These are phyloP conservation scores for Drosophila kanekoi DNA, from an alignment of 2,888 invertebrate species.

Conservation along the genomic window DNA sequence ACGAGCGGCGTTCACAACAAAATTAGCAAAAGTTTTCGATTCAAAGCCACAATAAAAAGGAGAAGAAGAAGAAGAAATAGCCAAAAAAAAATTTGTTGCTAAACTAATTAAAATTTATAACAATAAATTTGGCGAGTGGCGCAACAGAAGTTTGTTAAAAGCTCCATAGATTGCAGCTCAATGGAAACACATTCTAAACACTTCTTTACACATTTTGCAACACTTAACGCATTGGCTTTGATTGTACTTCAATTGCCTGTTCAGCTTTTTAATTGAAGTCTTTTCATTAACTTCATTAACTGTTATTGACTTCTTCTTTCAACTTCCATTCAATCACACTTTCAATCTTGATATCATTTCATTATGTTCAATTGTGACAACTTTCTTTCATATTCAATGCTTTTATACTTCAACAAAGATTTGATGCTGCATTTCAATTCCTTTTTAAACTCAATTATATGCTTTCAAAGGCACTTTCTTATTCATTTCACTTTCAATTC, in stretches of 20 bases:
- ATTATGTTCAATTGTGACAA: slow-evolving; percentile 4
- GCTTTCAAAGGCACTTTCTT: no score
- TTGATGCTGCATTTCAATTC: no score
- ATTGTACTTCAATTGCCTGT: slow-evolving; percentile 13
- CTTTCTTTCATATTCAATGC: slow-evolving; percentile 30
- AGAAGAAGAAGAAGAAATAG: background rate
- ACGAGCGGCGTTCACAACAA: slow-evolving; percentile 33
- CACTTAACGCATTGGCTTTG: slow-evolving; percentile 3
- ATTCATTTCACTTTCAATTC: slow-evolving; percentile 3
- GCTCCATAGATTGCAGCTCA: background rate
- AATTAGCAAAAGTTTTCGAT: slow-evolving; percentile 37
- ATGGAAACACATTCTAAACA: background rate
- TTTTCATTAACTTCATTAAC: slow-evolving; percentile 2
- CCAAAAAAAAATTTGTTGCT: slow-evolving; percentile 11
- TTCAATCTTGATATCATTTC: slow-evolving; percentile 6
- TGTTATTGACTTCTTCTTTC: background rate
- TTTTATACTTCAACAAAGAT: background rate
- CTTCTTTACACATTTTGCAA: background rate
- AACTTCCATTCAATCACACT: slow-evolving; percentile 9
- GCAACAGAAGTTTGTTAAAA: slow-evolving; percentile 12
- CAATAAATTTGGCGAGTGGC: slow-evolving; percentile 26
- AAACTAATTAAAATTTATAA: slow-evolving; percentile 26
- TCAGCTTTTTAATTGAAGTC: slow-evolving; percentile 21
- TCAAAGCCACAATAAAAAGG: slow-evolving; percentile 9
- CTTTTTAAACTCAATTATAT: no score